Evolutionary conservation across 1,140 invertebrate species (phyloP), one percentile per base, ranked within the genome.

Genomic region (Dryas iulia): DNA sequence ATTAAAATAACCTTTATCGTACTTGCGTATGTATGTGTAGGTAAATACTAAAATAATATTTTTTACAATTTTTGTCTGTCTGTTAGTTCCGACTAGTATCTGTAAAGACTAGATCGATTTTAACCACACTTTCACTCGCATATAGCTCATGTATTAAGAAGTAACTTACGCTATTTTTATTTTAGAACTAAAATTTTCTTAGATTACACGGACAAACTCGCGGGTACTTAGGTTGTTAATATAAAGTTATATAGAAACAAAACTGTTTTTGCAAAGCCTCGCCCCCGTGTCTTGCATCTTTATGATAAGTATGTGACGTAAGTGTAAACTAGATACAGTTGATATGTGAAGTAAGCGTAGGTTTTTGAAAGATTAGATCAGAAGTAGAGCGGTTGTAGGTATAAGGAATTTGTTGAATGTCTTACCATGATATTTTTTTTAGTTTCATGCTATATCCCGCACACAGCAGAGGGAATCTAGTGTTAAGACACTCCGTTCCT

Each of bases 301-400:
- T 31, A 39, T 47, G 59, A 59, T 59, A 59, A 47, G 12, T 25
- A 23, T 23, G 25, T 60, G 59, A 60, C 59, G 59, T 61, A 24
- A 61, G 35, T 47, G 59, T 47, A 25, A 61, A 61, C 21, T 61
- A 39, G 39, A 61, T 61, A 61, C 59, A 47, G 14, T 47, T 47
- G 39, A 47, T 21, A 47, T 47, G 39, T 8, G 18, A 47, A 10
- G 39, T 47, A 10, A 47, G 18, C 39, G 39, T 47, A 47, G 39
- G 39, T 47, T 47, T 61, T 61, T 47, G 23, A n/a, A 61, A 61
- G 39, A 47, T 47, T 47, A 47, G 7, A 47, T 21, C 39, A 18
- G 14, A 47, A 47, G 8, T 47, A 3, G 39, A 18, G 0, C 10
- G 3, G 3, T 6, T 47, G 14, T 47, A 21, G 2, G 39, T 47